Conservation (phyloP, 2,888 invertebrate species). For the Gastracanthus pulcherrimus region DNA sequence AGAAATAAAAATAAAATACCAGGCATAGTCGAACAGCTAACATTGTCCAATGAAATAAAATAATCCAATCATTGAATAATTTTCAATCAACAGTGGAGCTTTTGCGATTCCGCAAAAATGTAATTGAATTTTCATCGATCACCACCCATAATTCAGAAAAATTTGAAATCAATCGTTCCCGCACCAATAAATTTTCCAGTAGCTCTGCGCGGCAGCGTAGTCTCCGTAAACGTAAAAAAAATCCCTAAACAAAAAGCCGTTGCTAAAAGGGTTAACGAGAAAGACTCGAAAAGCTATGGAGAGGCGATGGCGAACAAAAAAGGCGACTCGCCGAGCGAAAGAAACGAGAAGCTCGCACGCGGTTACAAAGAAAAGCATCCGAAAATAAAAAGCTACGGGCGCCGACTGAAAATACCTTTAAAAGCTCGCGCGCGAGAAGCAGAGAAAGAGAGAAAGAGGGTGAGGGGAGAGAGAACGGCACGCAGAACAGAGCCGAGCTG, state of each 20-base stretch:
- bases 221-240: not conserved
- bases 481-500: too few relatives aligned
- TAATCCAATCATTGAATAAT: not conserved
- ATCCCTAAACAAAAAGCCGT: not conserved
- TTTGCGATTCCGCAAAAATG: not conserved
- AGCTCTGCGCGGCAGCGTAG: not conserved
- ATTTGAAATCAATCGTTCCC: not conserved
- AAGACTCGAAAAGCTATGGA: constrained; percentile 13
- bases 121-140: not conserved
- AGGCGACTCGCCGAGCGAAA: too few relatives aligned
- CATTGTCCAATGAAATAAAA: too few relatives aligned
- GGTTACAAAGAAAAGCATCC: constrained; percentile 36
- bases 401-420: not conserved
- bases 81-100: not conserved
- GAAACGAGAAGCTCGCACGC: too few relatives aligned
- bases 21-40: too few relatives aligned
- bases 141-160: constrained; percentile 3
- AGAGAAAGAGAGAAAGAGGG: too few relatives aligned
- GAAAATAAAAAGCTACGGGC: constrained; percentile 17
- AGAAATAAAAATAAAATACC: too few relatives aligned
- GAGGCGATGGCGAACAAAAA: not conserved
- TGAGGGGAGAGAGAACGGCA: too few relatives aligned
- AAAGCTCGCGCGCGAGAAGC: not conserved
- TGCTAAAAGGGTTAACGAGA: constrained; percentile 1
- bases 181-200: constrained; percentile 10